Evolutionary conservation across 2,888 invertebrate genomes (phyloP).

Genomic region (Cephus runcator): DNA sequence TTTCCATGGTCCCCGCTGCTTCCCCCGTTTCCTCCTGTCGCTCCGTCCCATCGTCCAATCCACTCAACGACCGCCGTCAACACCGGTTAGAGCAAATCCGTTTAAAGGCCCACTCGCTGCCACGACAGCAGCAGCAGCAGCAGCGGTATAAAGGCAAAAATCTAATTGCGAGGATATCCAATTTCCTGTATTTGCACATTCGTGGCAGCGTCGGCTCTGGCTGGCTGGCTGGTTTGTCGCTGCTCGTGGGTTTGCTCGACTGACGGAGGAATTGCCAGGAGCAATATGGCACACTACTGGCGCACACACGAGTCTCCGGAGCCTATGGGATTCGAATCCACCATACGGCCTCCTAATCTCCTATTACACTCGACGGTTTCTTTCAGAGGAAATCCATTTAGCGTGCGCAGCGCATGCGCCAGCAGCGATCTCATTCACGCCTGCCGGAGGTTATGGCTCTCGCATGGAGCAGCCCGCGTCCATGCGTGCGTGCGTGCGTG

Average conservation of each 20-base stretch:
- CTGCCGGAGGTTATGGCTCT: no score
- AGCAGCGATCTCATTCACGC: background rate
- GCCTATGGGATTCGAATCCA: conserved; percentile 3
- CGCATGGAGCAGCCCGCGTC: no score
- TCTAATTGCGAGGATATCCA: conserved; percentile 17
- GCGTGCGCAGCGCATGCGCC: conserved; percentile 14
- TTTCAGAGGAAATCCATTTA: conserved; percentile 22
- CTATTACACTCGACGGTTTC: conserved; percentile 22
- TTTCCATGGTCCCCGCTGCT: no score
- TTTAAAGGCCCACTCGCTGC: background rate
- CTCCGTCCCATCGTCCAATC: no score
- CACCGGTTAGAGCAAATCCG: conserved; percentile 2
- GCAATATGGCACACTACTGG: no score
- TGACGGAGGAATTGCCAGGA: no score
- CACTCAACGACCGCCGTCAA: background rate
- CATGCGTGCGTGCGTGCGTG: no score
- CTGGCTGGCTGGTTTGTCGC: no score
- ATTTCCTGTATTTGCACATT: conserved; percentile 19
- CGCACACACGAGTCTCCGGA: no score
- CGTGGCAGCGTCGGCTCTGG: background rate
- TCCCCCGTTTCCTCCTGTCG: no score
- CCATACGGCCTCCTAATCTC: conserved; percentile 22
- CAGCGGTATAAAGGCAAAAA: conserved; percentile 11
- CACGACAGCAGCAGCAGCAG: background rate
- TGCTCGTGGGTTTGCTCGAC: no score